Evolutionary conservation across 2,113 vertebrate species (phyloP).

Genomic region (Festucalex cinctus): DNA sequence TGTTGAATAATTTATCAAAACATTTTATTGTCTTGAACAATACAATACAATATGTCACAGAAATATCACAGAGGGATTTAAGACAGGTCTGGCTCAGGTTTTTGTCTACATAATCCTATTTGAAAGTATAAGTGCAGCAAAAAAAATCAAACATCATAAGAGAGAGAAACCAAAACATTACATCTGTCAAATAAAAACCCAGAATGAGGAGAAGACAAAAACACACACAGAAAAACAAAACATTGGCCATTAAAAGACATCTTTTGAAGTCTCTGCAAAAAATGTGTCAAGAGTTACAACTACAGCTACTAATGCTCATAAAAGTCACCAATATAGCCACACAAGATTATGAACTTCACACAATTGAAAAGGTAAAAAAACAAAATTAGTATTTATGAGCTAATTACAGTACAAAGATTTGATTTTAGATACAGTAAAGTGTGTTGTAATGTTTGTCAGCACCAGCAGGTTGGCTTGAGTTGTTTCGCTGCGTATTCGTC

Average conservation of each 20-base stretch:
- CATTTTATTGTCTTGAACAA: constrained; percentile 72
- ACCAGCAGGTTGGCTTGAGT: constrained; percentile 68
- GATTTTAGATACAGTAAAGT: constrained; percentile 64
- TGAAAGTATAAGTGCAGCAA: constrained; percentile 72
- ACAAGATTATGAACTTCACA: constrained; percentile 65
- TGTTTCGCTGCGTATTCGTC: constrained; percentile 48
- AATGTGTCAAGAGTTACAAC: constrained; percentile 66
- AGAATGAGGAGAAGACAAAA: constrained; percentile 54
- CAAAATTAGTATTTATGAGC: constrained; percentile 36
- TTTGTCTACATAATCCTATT: constrained; percentile 64
- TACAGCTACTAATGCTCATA: constrained; percentile 64
- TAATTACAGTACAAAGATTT: constrained; percentile 78
- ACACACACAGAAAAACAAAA: constrained; percentile 23
- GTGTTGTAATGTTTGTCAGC: constrained; percentile 72
- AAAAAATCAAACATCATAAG: constrained; percentile 59
- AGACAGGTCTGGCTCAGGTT: constrained; percentile 79
- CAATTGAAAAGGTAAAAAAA: constrained; percentile 51
- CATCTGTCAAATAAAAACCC: constrained; percentile 59
- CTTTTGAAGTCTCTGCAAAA: constrained; percentile 62
- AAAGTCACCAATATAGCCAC: constrained; percentile 66
- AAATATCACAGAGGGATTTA: constrained; percentile 78
- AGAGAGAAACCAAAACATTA: constrained; percentile 31
- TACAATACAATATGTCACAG: constrained; percentile 76
- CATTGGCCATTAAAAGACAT: constrained; percentile 57
- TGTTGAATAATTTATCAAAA: constrained; percentile 73